phyloP scores from a whole-genome alignment of 2,113 vertebrate genomes.

The Lepisosteus oculatus region DNA sequence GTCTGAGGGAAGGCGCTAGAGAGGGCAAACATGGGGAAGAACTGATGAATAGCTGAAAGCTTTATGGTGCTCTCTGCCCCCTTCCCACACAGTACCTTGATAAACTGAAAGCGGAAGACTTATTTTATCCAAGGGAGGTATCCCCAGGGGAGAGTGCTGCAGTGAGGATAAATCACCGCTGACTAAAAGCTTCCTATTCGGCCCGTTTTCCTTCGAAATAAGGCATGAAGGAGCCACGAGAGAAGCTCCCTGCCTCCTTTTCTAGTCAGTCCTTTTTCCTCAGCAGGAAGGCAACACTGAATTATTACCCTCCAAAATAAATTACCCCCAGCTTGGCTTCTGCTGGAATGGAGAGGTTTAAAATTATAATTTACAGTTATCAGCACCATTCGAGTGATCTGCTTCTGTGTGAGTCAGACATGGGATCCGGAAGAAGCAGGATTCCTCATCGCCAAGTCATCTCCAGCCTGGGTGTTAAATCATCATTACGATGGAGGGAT shows the following conservation, averaged over 20 bases:
- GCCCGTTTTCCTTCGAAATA: neutral
- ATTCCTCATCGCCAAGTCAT: no score
- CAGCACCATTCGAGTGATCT: neutral
- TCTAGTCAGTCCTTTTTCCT: neutral
- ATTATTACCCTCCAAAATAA: neutral
- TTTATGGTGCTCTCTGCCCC: no score
- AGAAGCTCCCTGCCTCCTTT: neutral
- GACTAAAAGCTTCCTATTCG: neutral
- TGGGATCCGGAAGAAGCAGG: neutral
- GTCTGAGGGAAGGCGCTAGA: no score
- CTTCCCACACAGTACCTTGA: neutral
- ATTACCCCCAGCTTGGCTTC: neutral
- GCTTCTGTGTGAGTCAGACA: neutral
- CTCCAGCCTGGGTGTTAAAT: no score
- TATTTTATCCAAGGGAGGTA: neutral
- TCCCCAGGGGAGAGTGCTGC: neutral
- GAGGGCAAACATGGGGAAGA: no score
- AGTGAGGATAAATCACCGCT: neutral
- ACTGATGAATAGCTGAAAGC: no score
- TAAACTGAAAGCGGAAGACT: neutral
- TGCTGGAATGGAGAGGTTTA: neutral
- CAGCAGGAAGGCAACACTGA: neutral
- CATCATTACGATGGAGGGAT: no score
- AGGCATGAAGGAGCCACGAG: neutral
- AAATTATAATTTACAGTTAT: neutral